These are phyloP conservation scores for Epinephelus cyanopodus DNA, from an alignment of 2,113 vertebrate species.

Conservation along the genomic window DNA sequence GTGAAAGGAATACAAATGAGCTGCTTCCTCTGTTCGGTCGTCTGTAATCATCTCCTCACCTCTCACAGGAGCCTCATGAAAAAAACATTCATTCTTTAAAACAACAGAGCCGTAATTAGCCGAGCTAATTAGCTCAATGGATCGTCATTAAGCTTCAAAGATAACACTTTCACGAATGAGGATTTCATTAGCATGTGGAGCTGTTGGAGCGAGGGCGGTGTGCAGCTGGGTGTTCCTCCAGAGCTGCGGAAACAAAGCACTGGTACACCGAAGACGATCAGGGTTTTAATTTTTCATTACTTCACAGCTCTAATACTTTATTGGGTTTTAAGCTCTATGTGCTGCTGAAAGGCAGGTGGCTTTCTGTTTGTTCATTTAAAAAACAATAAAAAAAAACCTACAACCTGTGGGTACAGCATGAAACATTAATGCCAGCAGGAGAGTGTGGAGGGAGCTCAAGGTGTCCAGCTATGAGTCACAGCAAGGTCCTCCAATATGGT, in stretches of 20 bases:
- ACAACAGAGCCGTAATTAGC: neutral
- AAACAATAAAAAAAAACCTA: no score
- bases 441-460: neutral
- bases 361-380: neutral
- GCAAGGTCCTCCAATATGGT: no score
- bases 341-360: neutral
- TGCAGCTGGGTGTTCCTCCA: neutral
- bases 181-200: neutral
- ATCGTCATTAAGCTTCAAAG: neutral
- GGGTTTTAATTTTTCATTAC: neutral
- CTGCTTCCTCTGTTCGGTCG: neutral
- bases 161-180: neutral
- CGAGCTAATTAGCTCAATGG: neutral
- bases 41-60: neutral
- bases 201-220: neutral
- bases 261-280: neutral
- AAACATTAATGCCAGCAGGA: neutral
- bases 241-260: neutral
- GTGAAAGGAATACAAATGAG: neutral
- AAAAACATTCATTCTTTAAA: neutral
- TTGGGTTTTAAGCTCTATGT: neutral
- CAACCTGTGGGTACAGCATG: neutral
- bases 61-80: neutral
- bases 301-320: neutral
- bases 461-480: neutral